Conservation (phyloP, 2,113 vertebrate species). For the Leucosticte australis region DNA sequence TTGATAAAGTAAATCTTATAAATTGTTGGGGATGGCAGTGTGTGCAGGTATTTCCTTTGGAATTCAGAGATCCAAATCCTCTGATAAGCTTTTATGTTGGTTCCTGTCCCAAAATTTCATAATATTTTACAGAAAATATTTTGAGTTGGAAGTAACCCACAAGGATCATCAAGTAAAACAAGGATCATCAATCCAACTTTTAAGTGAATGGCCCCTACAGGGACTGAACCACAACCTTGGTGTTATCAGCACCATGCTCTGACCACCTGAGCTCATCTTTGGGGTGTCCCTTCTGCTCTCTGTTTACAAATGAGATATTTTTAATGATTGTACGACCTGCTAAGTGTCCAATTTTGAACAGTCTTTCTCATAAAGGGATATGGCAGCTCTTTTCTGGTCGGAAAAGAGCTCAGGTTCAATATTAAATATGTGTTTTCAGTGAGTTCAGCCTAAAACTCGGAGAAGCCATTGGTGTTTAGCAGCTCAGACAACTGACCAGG, state of each 20-base stretch:
- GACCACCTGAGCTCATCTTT: neutral
- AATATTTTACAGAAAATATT: neutral
- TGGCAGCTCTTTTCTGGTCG: neutral
- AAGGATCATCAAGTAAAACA: neutral
- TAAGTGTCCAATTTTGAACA: neutral
- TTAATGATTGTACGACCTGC: neutral
- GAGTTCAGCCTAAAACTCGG: neutral
- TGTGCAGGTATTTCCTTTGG: neutral
- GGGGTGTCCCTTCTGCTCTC: neutral
- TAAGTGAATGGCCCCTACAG: neutral
- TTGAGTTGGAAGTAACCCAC: neutral
- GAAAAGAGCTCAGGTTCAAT: neutral
- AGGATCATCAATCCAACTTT: neutral
- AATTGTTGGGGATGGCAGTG: neutral
- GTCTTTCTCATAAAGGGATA: neutral
- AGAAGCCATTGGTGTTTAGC: neutral
- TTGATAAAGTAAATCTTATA: neutral
- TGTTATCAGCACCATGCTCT: neutral
- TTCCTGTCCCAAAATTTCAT: neutral
- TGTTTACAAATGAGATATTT: neutral
- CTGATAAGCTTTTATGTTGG: neutral
- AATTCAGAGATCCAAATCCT: neutral
- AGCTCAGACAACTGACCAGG: neutral
- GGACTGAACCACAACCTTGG: neutral
- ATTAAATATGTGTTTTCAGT: neutral